A percentile compares a stretch with the other conserved stretches of the same genome.
phyloP scores from a whole-genome alignment of 2,888 invertebrate genomes.

The Hanleya hanleyi region DNA sequence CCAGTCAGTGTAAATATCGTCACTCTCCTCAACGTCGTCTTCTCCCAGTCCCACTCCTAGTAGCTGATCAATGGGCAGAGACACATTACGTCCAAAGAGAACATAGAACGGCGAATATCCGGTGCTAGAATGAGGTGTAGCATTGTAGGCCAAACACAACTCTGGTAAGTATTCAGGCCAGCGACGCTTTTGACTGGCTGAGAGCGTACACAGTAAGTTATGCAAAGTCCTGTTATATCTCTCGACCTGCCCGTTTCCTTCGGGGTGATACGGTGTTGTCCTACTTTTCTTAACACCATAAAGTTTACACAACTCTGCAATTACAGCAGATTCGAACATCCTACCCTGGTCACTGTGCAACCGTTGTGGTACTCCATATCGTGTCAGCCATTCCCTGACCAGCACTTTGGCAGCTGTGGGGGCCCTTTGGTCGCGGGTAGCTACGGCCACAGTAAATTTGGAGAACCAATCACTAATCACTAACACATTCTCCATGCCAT shows the following conservation, averaged over 20 bases:
- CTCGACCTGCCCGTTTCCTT: conserved; percentile 19
- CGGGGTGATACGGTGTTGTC: conserved; percentile 30
- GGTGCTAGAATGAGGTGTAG: background rate
- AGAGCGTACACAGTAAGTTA: conserved; percentile 17
- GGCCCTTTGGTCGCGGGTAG: conserved; percentile 21
- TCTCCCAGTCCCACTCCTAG: background rate
- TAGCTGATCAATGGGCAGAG: background rate
- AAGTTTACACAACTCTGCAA: conserved; percentile 23
- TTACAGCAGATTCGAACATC: conserved; percentile 6
- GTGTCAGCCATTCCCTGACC: conserved; percentile 23
- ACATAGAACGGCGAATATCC: conserved; percentile 10
- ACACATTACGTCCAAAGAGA: background rate
- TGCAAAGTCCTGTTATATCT: conserved; percentile 27
- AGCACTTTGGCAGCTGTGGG: conserved; percentile 16
- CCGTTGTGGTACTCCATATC: conserved; percentile 23
- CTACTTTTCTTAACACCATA: conserved; percentile 16
- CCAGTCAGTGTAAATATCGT: background rate
- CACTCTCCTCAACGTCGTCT: background rate
- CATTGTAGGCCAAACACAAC: conserved; percentile 7
- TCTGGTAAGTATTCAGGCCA: conserved; percentile 20
- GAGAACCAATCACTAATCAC: conserved; percentile 2
- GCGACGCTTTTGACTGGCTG: conserved; percentile 9
- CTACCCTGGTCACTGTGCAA: conserved; percentile 29
- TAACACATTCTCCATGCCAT: background rate
- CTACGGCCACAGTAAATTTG: conserved; percentile 4